These are phyloP conservation scores for Meloidogyne floridensis DNA, from an alignment of 1,140 invertebrate species.

Conservation along the genomic window DNA sequence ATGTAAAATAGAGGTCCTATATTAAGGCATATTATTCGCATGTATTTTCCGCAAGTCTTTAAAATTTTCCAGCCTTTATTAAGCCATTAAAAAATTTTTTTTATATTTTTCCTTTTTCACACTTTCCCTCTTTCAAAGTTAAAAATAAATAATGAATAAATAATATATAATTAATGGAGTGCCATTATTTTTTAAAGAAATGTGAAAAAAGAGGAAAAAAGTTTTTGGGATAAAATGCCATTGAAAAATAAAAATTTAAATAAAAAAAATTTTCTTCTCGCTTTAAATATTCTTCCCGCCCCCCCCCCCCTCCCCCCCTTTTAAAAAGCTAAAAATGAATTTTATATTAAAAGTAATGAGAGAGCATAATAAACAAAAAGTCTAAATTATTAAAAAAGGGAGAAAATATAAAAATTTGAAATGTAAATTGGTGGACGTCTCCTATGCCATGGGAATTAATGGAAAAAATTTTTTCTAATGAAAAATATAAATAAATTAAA, in stretches of 20 bases:
- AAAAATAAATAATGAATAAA: constrained; percentile 3
- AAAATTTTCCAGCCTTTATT: not conserved
- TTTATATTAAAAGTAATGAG: not conserved
- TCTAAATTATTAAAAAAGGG: not conserved
- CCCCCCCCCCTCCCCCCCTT: no score
- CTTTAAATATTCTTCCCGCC: constrained; percentile 1
- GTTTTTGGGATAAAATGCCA: not conserved
- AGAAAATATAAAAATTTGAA: not conserved
- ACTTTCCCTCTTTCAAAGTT: not conserved
- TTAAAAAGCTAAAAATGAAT: not conserved
- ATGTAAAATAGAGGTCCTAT: no score
- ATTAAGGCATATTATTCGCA: no score
- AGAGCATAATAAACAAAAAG: constrained; percentile 15
- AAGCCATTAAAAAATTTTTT: not conserved
- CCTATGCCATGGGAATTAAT: constrained; percentile 9
- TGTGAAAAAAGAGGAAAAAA: not conserved
- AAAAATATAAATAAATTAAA: not conserved
- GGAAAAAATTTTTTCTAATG: not conserved
- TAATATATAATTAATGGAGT: not conserved
- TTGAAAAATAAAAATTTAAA: not conserved
- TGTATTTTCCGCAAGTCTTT: not conserved
- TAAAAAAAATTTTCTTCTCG: not conserved
- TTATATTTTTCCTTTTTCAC: not conserved
- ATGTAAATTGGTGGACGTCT: constrained; percentile 1
- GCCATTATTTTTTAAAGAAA: not conserved